Evolutionary conservation across 2,888 invertebrate genomes (phyloP).

Genomic region (Torymus texanus): DNA sequence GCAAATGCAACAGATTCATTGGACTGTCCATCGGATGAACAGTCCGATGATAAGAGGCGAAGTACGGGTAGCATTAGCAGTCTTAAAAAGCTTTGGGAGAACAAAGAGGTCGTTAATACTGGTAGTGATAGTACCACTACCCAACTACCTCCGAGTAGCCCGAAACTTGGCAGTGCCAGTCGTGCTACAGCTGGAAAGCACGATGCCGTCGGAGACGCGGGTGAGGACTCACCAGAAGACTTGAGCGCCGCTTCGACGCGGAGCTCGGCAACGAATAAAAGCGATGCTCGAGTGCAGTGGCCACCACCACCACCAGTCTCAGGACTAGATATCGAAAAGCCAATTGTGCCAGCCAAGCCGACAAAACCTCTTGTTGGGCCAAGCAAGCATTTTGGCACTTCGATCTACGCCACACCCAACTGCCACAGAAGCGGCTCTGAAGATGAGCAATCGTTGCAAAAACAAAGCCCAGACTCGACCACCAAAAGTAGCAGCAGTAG

Average conservation of each 20-base stretch:
- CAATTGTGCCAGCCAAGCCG: constrained; percentile 77
- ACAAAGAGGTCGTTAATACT: constrained; percentile 78
- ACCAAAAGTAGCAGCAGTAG: constrained; percentile 59
- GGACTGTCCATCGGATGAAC: constrained; percentile 75
- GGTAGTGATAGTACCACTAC: constrained; percentile 71
- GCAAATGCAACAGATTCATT: constrained; percentile 59
- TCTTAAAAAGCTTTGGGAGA: constrained; percentile 94
- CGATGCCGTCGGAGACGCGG: constrained; percentile 65
- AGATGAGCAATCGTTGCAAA: constrained; percentile 32
- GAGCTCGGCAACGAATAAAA: constrained; percentile 73
- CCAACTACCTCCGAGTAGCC: constrained; percentile 73
- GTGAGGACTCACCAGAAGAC: constrained; percentile 74
- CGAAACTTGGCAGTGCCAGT: constrained; percentile 76
- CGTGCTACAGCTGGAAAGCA: constrained; percentile 55
- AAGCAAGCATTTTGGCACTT: constrained; percentile 76
- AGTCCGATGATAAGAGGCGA: constrained; percentile 89
- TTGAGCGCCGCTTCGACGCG: constrained; percentile 74
- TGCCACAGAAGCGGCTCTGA: constrained; percentile 62
- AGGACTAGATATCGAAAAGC: constrained; percentile 80
- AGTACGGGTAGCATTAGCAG: constrained; percentile 95
- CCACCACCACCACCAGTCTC: constrained; percentile 73
- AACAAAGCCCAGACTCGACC: constrained; percentile 33
- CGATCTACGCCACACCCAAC: constrained; percentile 88
- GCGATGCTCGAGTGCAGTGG: constrained; percentile 76
- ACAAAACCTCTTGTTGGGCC: constrained; percentile 73